Evolutionary conservation across 2,888 invertebrate species (phyloP).

Genomic region (Zygogramma bicolorata): DNA sequence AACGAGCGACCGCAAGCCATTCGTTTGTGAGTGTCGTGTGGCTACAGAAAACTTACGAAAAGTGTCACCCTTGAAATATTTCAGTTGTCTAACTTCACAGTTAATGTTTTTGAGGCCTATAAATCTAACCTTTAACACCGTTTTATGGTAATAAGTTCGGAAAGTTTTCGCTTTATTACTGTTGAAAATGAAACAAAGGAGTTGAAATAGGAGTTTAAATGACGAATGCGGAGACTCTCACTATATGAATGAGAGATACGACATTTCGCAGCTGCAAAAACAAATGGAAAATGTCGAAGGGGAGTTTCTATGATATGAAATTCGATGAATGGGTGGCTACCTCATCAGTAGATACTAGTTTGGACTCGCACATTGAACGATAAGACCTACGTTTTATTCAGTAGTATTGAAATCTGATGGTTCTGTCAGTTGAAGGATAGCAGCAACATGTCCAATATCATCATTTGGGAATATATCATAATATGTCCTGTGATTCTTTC

Average conservation of each 20-base stretch:
- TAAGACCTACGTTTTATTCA: no score
- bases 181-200: conserved; percentile 7
- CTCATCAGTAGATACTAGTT: background rate
- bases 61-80: conserved; percentile 43
- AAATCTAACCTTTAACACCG: conserved; percentile 30
- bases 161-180: conserved; percentile 19
- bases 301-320: no score
- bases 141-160: conserved; percentile 29
- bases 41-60: conserved; percentile 42
- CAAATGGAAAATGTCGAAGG: background rate
- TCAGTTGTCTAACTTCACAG: conserved; percentile 25
- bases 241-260: background rate
- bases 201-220: background rate
- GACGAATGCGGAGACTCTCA: background rate
- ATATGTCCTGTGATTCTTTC: no score
- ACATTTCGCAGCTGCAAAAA: background rate
- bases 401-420: no score
- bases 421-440: no score
- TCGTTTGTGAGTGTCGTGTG: conserved; percentile 34
- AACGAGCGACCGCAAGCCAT: conserved; percentile 18
- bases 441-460: no score
- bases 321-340: no score
- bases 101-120: conserved; percentile 24
- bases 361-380: no score
- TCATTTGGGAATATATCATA: no score